A percentile compares a stretch with the other conserved stretches of the same genome.
phyloP scores from a whole-genome alignment of 2,797 vertebrate genomes.

The Ctenosaura bakeri region DNA sequence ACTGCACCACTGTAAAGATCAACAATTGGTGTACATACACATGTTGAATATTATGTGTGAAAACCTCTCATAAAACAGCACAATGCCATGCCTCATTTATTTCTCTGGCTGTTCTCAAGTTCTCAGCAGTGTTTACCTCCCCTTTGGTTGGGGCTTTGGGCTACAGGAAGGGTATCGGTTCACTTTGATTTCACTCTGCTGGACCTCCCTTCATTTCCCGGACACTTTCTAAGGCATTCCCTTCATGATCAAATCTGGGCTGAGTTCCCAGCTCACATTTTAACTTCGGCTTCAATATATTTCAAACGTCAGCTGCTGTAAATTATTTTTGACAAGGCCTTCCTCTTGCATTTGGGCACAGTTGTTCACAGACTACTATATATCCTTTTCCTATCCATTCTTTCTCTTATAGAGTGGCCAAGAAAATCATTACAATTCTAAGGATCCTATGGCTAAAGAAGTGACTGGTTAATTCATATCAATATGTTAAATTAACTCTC shows the following conservation, averaged over 20 bases:
- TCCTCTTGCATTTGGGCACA: conserved; percentile 60
- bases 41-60: too few species aligned
- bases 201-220: conserved; percentile 71
- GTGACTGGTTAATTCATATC: background rate
- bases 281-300: conserved; percentile 71
- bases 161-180: conserved; percentile 46
- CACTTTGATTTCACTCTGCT: conserved; percentile 63
- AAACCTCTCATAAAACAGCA: background rate
- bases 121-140: conserved; percentile 46
- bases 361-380: conserved; percentile 43
- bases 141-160: conserved; percentile 27
- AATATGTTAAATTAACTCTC: background rate
- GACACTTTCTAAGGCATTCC: conserved; percentile 60
- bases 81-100: conserved; percentile 41
- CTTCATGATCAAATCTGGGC: conserved; percentile 69
- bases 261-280: conserved; percentile 72
- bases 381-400: background rate
- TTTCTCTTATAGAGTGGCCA: conserved; percentile 36
- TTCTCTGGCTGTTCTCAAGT: conserved; percentile 49
- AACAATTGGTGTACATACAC: too few species aligned
- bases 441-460: background rate
- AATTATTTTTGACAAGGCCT: conserved; percentile 60
- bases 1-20: too few species aligned
- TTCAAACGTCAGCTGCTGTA: conserved; percentile 69
- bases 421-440: conserved; percentile 18